Conservation (phyloP, 64 coral and sea anemone genomes). For the Exaiptasia diaphana region DNA sequence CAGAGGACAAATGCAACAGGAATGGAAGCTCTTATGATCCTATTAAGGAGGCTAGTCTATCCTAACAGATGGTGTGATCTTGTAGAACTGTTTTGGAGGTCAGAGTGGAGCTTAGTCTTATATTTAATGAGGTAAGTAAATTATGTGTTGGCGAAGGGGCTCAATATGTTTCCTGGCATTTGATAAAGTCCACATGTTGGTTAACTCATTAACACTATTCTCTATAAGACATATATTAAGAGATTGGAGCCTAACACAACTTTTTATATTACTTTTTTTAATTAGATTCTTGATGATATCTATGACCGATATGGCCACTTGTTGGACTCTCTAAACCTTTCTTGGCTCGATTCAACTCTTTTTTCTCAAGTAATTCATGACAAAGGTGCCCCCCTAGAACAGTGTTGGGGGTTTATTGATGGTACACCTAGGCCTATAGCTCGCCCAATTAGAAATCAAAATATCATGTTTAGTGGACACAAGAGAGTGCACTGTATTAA, state of each 20-base stretch:
- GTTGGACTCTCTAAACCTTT: constrained; percentile 2
- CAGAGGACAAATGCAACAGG: constrained; percentile 47
- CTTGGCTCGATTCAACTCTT: constrained; percentile 22
- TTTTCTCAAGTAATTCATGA: constrained; percentile 10
- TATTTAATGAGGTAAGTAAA: constrained; percentile 51
- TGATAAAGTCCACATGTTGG: background rate
- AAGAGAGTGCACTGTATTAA: constrained; percentile 27
- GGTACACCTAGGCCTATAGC: constrained; percentile 32
- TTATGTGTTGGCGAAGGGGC: too few species aligned
- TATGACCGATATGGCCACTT: constrained; percentile 35
- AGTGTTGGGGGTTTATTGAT: constrained; percentile 34
- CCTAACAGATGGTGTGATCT: constrained; percentile 62
- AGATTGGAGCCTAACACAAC: background rate
- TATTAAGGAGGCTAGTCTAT: constrained; percentile 44
- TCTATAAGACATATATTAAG: constrained; percentile 10
- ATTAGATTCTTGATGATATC: constrained; percentile 28
- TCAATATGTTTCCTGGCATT: too few species aligned
- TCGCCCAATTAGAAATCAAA: constrained; percentile 1
- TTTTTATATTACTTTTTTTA: background rate
- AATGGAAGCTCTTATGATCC: constrained; percentile 57
- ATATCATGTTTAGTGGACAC: constrained; percentile 35
- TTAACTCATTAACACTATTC: too few species aligned
- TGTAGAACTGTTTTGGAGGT: constrained; percentile 21
- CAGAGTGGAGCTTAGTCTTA: constrained; percentile 57
- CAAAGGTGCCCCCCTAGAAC: constrained; percentile 29